Conservation (phyloP, 2,113 vertebrate genomes). For the Prunella fulvescens region DNA sequence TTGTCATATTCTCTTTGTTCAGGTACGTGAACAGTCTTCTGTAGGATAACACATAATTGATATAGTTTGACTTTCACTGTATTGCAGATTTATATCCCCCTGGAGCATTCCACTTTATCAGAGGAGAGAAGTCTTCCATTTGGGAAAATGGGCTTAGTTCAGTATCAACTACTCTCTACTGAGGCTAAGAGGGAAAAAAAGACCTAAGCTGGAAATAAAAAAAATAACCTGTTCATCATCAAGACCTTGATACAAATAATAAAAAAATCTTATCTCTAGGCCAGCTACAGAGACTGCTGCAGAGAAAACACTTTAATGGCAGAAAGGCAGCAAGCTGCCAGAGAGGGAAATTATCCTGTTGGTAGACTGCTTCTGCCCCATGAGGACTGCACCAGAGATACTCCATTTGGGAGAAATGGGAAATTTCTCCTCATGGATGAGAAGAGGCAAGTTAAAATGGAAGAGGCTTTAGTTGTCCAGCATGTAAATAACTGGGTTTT, state of each 20-base stretch:
- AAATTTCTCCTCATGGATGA: neutral
- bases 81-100: neutral
- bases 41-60: neutral
- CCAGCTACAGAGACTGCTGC: neutral
- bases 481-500: neutral
- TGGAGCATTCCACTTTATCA: neutral
- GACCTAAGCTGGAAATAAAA: neutral
- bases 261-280: neutral
- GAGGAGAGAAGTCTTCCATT: neutral
- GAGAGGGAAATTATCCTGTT: neutral
- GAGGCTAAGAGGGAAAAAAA: neutral
- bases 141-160: neutral
- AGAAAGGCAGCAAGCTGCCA: neutral
- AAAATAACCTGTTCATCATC: neutral
- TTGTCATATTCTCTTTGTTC: slow-evolving; percentile 52
- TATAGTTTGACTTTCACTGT: slow-evolving; percentile 5
- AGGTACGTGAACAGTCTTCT: neutral
- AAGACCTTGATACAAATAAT: neutral
- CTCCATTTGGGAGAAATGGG: neutral
- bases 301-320: neutral
- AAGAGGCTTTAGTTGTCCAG: neutral
- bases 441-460: neutral
- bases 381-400: neutral
- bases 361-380: neutral
- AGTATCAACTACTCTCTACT: neutral